Conservation (phyloP, 2,113 vertebrate species). For the Callipepla squamata region DNA sequence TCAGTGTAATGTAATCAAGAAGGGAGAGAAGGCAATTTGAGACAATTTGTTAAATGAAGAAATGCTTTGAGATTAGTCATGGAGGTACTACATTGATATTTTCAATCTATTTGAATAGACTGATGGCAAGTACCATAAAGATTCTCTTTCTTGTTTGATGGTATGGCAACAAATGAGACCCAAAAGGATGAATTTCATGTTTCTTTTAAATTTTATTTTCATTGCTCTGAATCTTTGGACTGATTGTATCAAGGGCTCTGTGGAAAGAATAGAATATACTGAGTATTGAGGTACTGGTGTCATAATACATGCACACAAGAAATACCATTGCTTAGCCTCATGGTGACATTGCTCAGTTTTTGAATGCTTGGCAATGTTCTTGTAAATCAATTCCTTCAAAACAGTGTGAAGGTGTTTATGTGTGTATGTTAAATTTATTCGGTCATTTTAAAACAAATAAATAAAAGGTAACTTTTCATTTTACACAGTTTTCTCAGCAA, state of each 20-base stretch:
- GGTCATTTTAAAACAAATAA: background rate
- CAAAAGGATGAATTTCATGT: background rate
- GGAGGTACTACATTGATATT: background rate
- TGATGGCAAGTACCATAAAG: rapidly evolving
- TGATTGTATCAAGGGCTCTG: background rate
- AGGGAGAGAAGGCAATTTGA: background rate
- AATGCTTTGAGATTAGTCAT: background rate
- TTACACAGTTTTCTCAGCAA: background rate
- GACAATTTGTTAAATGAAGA: background rate
- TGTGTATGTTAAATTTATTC: background rate
- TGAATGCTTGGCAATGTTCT: background rate
- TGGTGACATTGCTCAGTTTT: background rate
- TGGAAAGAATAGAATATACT: background rate
- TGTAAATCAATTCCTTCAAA: background rate
- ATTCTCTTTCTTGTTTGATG: background rate
- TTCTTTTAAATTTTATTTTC: background rate
- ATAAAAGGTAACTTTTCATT: background rate
- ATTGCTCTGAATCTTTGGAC: background rate
- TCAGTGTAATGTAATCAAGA: background rate
- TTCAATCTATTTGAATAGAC: background rate
- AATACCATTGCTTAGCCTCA: background rate
- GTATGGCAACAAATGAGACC: background rate
- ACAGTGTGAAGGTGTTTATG: background rate
- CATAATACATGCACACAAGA: background rate
- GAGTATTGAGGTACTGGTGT: background rate